These are phyloP conservation scores for Panthera tigris DNA, from an alignment of 2,113 vertebrate species.

Conservation along the genomic window DNA sequence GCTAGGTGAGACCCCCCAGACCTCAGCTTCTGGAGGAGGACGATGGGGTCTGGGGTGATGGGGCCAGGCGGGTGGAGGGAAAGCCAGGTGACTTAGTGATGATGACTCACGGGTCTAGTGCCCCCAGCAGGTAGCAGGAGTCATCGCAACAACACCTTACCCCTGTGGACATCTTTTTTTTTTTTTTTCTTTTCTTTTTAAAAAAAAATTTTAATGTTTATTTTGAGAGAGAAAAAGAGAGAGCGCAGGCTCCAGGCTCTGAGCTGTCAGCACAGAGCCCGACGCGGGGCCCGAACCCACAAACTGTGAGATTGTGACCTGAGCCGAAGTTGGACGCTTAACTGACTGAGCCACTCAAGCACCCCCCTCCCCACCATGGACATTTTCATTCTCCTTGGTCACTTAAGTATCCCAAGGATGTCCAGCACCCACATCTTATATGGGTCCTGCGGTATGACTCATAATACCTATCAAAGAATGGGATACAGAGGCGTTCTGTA, in stretches of 20 bases:
- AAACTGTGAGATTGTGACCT: too few species aligned
- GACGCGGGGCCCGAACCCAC: too few species aligned
- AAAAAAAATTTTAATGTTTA: too few species aligned
- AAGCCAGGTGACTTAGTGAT: background rate
- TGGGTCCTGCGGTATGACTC: background rate
- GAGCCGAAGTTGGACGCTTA: too few species aligned
- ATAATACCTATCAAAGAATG: background rate
- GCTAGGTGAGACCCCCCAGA: background rate
- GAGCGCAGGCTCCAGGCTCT: too few species aligned
- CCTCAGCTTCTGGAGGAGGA: background rate
- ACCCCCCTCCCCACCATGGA: background rate
- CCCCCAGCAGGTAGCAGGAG: background rate
- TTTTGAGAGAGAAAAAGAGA: too few species aligned
- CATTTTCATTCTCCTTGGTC: background rate
- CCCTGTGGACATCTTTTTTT: background rate
- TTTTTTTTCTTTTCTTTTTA: too few species aligned
- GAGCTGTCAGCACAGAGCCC: too few species aligned
- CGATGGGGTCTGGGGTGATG: background rate
- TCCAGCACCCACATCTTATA: too few species aligned
- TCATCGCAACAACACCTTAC: background rate
- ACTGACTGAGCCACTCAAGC: too few species aligned
- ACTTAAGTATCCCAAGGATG: accelerated
- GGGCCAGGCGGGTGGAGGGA: accelerated
- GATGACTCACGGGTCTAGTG: background rate
- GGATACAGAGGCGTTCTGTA: background rate